Percentiles rank a stretch among this genome's conserved stretches.
phyloP scores from a whole-genome alignment of 2,888 invertebrate genomes.

The Monopis laevigella region DNA sequence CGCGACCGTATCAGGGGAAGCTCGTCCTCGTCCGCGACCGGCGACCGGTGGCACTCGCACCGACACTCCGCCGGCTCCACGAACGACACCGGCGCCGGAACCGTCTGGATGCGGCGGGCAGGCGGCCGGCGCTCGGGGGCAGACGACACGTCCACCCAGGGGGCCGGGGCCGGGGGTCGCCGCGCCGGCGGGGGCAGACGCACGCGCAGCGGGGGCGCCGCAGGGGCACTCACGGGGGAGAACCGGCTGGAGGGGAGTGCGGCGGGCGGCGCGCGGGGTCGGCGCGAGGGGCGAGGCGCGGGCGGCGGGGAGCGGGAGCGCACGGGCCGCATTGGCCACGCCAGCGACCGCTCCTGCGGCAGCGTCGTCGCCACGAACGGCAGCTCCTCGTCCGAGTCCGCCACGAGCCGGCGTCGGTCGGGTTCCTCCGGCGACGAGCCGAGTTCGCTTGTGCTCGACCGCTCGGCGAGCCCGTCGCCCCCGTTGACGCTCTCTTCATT shows the following conservation, averaged over 20 bases:
- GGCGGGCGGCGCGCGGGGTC: slow-evolving; percentile 57
- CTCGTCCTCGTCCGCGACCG: slow-evolving; percentile 24
- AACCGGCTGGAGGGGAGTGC: slow-evolving; percentile 47
- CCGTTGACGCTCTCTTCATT: slow-evolving; percentile 15
- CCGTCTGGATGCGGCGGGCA: background rate
- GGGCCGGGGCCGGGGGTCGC: slow-evolving; percentile 81
- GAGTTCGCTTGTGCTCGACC: background rate
- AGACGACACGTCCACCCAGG: no score
- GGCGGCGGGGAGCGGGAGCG: slow-evolving; percentile 40
- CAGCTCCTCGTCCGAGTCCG: slow-evolving; percentile 83
- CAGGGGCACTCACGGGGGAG: slow-evolving; percentile 18
- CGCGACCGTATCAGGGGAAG: slow-evolving; percentile 16
- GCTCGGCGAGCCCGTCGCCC: background rate
- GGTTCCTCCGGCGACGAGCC: slow-evolving; percentile 66
- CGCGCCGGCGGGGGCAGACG: slow-evolving; percentile 20
- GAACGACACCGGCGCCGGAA: slow-evolving; percentile 72
- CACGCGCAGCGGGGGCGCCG: slow-evolving; percentile 30
- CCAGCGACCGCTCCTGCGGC: slow-evolving; percentile 84
- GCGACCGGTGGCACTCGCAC: slow-evolving; percentile 82
- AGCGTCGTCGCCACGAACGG: slow-evolving; percentile 92
- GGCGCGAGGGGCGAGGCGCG: slow-evolving; percentile 77
- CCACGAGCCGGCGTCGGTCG: slow-evolving; percentile 80
- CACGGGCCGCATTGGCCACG: slow-evolving; percentile 83
- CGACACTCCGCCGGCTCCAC: slow-evolving; percentile 88
- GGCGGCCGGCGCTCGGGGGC: slow-evolving; percentile 72